Conservation (phyloP, 2,888 invertebrate genomes). For the Gerris lacustris region DNA sequence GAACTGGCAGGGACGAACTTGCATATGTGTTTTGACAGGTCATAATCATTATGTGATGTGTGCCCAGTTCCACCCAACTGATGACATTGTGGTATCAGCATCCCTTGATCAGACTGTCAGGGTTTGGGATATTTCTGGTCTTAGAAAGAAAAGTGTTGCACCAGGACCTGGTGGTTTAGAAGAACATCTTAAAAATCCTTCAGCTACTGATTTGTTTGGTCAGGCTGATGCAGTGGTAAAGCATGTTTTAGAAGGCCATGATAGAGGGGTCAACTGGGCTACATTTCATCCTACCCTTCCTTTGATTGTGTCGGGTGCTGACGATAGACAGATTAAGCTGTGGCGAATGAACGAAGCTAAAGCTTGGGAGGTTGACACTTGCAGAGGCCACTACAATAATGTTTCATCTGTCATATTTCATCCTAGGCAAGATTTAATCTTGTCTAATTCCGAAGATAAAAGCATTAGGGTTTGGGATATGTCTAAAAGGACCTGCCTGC, state of each 20-base stretch:
- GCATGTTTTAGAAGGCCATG: constrained; percentile 84
- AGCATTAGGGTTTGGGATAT: constrained; percentile 98
- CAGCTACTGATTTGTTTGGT: constrained; percentile 88
- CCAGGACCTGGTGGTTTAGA: constrained; percentile 86
- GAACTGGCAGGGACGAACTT: constrained; percentile 99
- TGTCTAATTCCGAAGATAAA: constrained; percentile 96
- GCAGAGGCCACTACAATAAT: constrained; percentile 99
- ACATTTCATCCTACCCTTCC: constrained; percentile 91
- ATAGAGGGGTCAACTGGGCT: constrained; percentile 98
- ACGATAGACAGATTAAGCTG: constrained; percentile 91
- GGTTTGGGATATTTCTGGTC: constrained; percentile 94
- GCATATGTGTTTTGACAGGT: constrained; percentile 86
- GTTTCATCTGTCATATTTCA: constrained; percentile 96
- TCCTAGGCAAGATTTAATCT: constrained; percentile 87
- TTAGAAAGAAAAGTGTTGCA: constrained; percentile 93
- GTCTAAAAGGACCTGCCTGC: constrained; percentile 81
- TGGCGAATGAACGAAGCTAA: constrained; percentile 99
- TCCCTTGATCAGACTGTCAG: constrained; percentile 95
- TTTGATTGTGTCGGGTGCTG: constrained; percentile 93
- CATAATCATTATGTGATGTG: constrained; percentile 99
- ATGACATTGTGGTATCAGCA: constrained; percentile 93
- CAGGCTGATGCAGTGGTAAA: constrained; percentile 86
- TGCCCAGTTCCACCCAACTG: constrained; percentile 91
- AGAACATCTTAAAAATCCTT: constrained; percentile 67
- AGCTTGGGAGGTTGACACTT: constrained; percentile 99